Percentiles rank a stretch among this genome's conserved stretches.
Conservation (phyloP, 2,888 invertebrate species). For the Charanyca ferruginea region DNA sequence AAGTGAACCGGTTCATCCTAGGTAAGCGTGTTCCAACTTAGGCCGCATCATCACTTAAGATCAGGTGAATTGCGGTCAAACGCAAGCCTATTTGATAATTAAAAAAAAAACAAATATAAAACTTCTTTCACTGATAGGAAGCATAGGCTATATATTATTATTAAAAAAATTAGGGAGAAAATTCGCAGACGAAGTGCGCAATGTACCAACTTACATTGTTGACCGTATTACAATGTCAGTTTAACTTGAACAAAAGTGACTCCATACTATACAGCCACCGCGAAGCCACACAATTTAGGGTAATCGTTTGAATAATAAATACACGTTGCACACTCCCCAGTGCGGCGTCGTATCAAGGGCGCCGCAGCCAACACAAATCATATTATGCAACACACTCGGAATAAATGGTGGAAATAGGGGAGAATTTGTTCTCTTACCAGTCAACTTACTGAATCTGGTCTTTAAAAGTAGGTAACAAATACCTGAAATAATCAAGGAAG, state of each 20-base stretch:
- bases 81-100: no score
- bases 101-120: no score
- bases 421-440: slow-evolving; percentile 24
- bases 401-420: slow-evolving; percentile 23
- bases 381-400: slow-evolving; percentile 45
- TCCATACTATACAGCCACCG: slow-evolving; percentile 16
- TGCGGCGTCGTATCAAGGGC: slow-evolving; percentile 41
- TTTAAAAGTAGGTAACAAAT: no score
- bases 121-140: no score
- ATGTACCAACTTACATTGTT: not conserved
- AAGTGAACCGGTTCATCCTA: no score
- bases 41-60: no score
- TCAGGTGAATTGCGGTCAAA: no score
- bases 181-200: no score
- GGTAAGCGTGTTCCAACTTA: no score
- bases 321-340: slow-evolving; percentile 29
- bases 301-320: slow-evolving; percentile 60
- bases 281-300: slow-evolving; percentile 50
- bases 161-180: no score
- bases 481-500: no score
- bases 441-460: slow-evolving; percentile 11
- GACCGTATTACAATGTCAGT: slow-evolving; percentile 10
- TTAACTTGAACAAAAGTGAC: slow-evolving; percentile 39
- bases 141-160: no score
- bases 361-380: slow-evolving; percentile 48